Percentiles rank a stretch among this genome's conserved stretches.
Conservation (phyloP, 2,888 invertebrate genomes). For the Prostheceraeus crozeri region DNA sequence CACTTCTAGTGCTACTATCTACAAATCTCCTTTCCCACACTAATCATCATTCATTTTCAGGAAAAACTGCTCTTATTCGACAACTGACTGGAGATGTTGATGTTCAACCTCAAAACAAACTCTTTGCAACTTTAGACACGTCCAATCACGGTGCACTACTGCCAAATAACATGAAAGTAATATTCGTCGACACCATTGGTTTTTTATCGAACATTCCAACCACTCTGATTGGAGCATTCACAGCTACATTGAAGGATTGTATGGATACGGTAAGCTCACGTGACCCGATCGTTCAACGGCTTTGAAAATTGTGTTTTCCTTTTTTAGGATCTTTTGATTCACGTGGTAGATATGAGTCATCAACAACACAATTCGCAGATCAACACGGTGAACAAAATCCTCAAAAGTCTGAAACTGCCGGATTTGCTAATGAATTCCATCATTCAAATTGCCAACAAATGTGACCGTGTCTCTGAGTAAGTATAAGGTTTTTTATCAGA, state of each 20-base stretch:
- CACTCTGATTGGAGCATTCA: conserved; percentile 69
- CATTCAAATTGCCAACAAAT: too few relatives aligned
- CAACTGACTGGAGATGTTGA: conserved; percentile 66
- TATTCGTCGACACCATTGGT: conserved; percentile 76
- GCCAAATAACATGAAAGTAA: conserved; percentile 63
- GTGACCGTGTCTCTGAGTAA: too few relatives aligned
- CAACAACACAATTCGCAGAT: too few relatives aligned
- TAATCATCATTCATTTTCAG: conserved; percentile 44
- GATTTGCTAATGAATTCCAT: too few relatives aligned
- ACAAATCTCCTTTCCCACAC: background rate
- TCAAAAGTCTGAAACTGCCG: too few relatives aligned
- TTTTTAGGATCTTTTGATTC: too few relatives aligned
- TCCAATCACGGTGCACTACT: conserved; percentile 68
- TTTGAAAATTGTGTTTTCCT: too few relatives aligned
- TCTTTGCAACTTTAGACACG: conserved; percentile 79
- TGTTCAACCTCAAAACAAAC: conserved; percentile 66
- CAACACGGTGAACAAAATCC: too few relatives aligned
- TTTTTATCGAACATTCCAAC: conserved; percentile 77
- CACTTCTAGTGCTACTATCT: conserved; percentile 1
- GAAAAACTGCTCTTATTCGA: conserved; percentile 72
- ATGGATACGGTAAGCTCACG: conserved; percentile 64
- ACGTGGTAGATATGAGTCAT: too few relatives aligned
- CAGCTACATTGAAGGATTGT: conserved; percentile 73
- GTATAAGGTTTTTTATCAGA: too few relatives aligned
- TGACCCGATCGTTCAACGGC: too few relatives aligned